Evolutionary conservation across 2,797 vertebrate genomes (phyloP), one percentile per base, ranked within the genome.

Genomic region (Adelosebastes latens): DNA sequence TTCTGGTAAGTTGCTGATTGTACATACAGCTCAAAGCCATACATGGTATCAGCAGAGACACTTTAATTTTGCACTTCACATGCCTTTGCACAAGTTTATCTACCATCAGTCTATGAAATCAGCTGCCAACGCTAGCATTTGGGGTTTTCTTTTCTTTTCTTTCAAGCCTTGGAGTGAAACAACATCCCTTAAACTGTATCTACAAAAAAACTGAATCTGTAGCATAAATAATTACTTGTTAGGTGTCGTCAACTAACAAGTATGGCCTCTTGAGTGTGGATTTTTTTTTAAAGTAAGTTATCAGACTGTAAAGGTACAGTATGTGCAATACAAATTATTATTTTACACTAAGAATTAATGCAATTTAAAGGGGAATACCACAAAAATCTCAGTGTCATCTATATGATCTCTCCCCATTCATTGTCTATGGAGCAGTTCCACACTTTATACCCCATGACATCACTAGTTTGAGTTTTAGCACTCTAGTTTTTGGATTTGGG

Each of bases 1-100:
- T 90, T 55, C 91, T 92, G 88, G 96, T 96, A 86, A 92, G 88
- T 79, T 9, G 6, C 24, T 9, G 12, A 61, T 20, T 24, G 7
- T 14, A 32, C 53, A 27, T 11, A 7, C 6, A 62, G 6, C n/a
- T 20, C 24, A 62, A 78, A 81, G 2, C 31, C 22, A 36, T 39
- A 22, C 8, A 27, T 65, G 25, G 5, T 29, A 22, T 16, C 2
- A 16, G 8, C 9, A 56, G 42, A 49, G 36, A 46, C 0, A 2
- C 46, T 49, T 58, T 69, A 1, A 56, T 31, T 68, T 74, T 42
- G 31, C 11, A 20, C 46, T 69, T 65, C 24, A 58, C 8, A 29
- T 60, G 7, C 34, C 2, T 34, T 22, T 20, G 22, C 3, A 24
- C 16, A 20, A 39, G 34, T 69, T 59, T 3, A 27, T 66, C 1